phyloP scores from a whole-genome alignment of 1,140 invertebrate genomes.

The Aphelinus certus region DNA sequence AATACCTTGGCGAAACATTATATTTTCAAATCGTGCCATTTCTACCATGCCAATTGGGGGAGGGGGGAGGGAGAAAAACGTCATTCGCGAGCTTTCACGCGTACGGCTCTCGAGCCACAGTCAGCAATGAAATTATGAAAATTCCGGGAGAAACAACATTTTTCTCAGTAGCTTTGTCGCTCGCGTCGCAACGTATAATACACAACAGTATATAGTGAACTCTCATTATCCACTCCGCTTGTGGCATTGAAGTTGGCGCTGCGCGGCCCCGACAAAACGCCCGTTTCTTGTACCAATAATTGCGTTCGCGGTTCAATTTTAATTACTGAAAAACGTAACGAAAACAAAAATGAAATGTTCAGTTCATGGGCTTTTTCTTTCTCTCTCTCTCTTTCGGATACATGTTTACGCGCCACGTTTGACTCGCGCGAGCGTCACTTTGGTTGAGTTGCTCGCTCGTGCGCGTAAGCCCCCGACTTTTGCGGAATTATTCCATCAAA shows the following conservation, averaged over 20 bases:
- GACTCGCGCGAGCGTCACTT: too few relatives aligned
- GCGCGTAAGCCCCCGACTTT: conserved; percentile 6
- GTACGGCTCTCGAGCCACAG: neutral
- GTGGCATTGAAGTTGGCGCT: neutral
- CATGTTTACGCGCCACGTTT: too few relatives aligned
- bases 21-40: neutral
- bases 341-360: neutral
- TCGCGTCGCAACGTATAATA: neutral
- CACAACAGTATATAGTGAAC: neutral
- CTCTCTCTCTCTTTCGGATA: too few relatives aligned
- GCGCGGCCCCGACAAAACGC: too few relatives aligned
- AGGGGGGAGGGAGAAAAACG: too few relatives aligned
- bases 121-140: conserved; percentile 1
- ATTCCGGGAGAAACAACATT: neutral
- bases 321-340: conserved; percentile 21
- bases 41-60: neutral
- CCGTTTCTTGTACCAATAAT: conserved; percentile 19
- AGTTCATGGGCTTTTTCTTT: too few relatives aligned
- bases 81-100: neutral
- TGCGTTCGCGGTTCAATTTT: conserved; percentile 25
- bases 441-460: neutral
- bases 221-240: conserved; percentile 29
- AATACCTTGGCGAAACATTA: neutral
- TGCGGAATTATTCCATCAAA: conserved; percentile 41
- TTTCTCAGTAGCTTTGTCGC: neutral